Percentiles rank a stretch among this genome's conserved stretches.
These are phyloP conservation scores for Hypercompe scribonia DNA, from an alignment of 2,888 invertebrate species.

Conservation along the genomic window DNA sequence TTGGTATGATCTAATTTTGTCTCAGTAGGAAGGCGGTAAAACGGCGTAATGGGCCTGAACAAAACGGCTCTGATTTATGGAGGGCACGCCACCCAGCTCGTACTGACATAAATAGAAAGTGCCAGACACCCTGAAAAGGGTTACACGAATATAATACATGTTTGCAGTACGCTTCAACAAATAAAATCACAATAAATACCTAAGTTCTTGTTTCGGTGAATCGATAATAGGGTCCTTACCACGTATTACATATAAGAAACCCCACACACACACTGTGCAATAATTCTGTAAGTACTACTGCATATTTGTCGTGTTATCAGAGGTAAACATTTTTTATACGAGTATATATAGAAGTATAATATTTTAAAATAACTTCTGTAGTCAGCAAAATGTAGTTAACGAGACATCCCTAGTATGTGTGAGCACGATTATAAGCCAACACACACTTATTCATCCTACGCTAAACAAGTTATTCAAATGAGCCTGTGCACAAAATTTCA, in stretches of 20 bases:
- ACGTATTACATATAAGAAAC: conserved; percentile 34
- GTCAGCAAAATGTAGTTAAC: conserved; percentile 17
- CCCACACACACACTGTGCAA: conserved; percentile 31
- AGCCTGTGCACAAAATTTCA: conserved; percentile 50
- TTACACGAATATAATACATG: conserved; percentile 69
- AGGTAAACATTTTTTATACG: too few relatives aligned
- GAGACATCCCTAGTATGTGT: conserved; percentile 26
- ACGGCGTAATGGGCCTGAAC: conserved; percentile 81
- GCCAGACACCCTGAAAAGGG: conserved; percentile 78
- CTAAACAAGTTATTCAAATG: conserved; percentile 56
- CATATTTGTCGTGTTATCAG: neutral
- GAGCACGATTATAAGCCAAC: conserved; percentile 40
- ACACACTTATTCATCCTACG: conserved; percentile 49
- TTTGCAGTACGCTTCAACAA: conserved; percentile 65
- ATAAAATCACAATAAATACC: conserved; percentile 60
- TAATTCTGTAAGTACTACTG: conserved; percentile 7
- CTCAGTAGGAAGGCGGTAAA: conserved; percentile 82
- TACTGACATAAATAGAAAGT: conserved; percentile 79
- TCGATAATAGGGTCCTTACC: conserved; percentile 44
- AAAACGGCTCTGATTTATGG: conserved; percentile 82
- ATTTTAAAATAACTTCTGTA: neutral
- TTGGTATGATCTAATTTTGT: conserved; percentile 82
- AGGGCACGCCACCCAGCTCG: conserved; percentile 73
- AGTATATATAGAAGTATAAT: too few relatives aligned
- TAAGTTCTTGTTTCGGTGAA: conserved; percentile 51